phyloP scores from a whole-genome alignment of 1,140 invertebrate species.

The Danaus melanippus region DNA sequence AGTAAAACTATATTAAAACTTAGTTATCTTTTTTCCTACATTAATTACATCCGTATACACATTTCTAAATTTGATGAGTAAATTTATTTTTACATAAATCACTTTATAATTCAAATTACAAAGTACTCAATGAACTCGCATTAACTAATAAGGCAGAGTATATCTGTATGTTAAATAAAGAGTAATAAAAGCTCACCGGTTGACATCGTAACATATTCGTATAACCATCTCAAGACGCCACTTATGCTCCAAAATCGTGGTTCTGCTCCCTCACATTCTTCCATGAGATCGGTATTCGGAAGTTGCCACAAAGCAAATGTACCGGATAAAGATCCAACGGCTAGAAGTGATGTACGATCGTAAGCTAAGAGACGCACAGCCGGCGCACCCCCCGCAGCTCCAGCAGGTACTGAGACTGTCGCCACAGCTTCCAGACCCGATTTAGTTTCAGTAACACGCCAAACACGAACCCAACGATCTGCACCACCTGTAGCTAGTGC shows the following conservation, averaged over 20 bases:
- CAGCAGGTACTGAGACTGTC: conserved; percentile 18
- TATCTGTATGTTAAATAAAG: background rate
- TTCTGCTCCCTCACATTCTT: conserved; percentile 22
- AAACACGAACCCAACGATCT: conserved; percentile 43
- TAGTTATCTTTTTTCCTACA: too few relatives aligned
- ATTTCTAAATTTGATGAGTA: too few relatives aligned
- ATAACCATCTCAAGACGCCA: conserved; percentile 37
- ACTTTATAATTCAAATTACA: too few relatives aligned
- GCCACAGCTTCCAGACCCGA: conserved; percentile 1
- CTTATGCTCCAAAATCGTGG: conserved; percentile 29
- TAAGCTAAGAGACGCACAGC: conserved; percentile 22
- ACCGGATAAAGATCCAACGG: conserved; percentile 31
- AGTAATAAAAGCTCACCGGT: conserved; percentile 25
- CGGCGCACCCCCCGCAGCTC: conserved; percentile 24
- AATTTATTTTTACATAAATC: too few relatives aligned
- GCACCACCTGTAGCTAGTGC: conserved; percentile 32
- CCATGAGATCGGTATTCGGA: conserved; percentile 7
- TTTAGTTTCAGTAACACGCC: conserved; percentile 16
- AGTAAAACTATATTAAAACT: too few relatives aligned
- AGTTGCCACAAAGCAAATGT: conserved; percentile 34
- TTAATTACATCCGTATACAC: too few relatives aligned
- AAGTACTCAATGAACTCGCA: too few relatives aligned
- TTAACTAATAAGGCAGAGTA: too few relatives aligned
- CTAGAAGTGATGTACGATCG: conserved; percentile 8
- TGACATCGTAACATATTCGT: conserved; percentile 32